Conservation (phyloP, 2,113 vertebrate genomes). For the Phyllostomus hastatus region DNA sequence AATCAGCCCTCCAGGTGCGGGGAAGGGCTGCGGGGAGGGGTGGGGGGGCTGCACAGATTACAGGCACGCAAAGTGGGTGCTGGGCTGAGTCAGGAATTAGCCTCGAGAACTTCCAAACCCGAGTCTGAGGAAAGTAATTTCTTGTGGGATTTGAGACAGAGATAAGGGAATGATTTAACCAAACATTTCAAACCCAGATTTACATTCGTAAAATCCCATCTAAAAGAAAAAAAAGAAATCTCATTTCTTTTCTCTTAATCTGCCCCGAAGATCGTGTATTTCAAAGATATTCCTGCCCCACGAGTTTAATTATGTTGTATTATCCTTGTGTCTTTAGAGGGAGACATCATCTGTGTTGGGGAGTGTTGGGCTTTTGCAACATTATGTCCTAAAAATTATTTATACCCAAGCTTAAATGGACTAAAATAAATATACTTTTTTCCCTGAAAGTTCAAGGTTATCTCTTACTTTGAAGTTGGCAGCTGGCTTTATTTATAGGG, state of each 20-base stretch:
- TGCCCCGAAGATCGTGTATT: slow-evolving; percentile 21
- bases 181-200: slow-evolving; percentile 57
- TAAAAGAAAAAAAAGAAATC: slow-evolving; percentile 11
- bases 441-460: slow-evolving; percentile 61
- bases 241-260: slow-evolving; percentile 53
- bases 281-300: slow-evolving; percentile 13
- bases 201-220: slow-evolving; percentile 35
- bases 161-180: slow-evolving; percentile 7
- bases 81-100: background rate
- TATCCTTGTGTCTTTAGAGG: slow-evolving; percentile 16
- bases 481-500: slow-evolving; percentile 59
- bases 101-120: background rate
- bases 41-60: background rate
- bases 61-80: background rate
- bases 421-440: slow-evolving; percentile 59
- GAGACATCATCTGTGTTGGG: slow-evolving; percentile 8
- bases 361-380: slow-evolving; percentile 24
- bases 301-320: slow-evolving; percentile 35
- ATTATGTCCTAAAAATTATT: slow-evolving; percentile 55
- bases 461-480: slow-evolving; percentile 43
- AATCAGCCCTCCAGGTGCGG: background rate
- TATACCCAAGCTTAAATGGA: slow-evolving; percentile 36
- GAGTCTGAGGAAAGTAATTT: slow-evolving; percentile 17
- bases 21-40: background rate
- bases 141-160: slow-evolving; percentile 22